Evolutionary conservation across 2,888 invertebrate species (phyloP), one percentile per base, ranked within the genome.

Genomic region (Idaea dimidiata): DNA sequence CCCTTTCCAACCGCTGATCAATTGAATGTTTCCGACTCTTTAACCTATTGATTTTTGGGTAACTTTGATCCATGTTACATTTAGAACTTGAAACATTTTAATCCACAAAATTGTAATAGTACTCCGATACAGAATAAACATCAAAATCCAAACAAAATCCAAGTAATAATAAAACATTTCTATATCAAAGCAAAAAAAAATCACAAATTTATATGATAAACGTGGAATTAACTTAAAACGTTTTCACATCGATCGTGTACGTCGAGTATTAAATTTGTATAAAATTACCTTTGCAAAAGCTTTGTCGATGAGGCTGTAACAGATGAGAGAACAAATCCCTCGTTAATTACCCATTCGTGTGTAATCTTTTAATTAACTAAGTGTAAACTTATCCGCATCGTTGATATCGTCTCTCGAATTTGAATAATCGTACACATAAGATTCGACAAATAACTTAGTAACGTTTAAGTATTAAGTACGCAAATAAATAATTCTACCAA

Each of bases 341-440:
- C 78, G 84, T 86, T 88, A 89, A 90, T 89, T 88, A 88, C 77
- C 85, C 82, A 81, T 85, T 87, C 87, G 82, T 81, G 87, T 88
- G 88, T 88, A 89, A 89, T 89, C 88, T 88, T 88, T 89, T 89
- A 90, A 89, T 89, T 89, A 88, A 84, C 83, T 84, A 81, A 84
- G 81, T 87, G 86, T 84, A 84, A 88, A 86, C 83, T 84, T 83
- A 81, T 82, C 81, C 79, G 75, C 80, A 78, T 73, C 75, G 76
- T 73, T 83, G 80, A 79, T 78, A 78, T 71, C 75, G 72, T 69
- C 43, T 43, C 14, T 14, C 43, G 43, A 43, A 43, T 43, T 43
- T 10, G 43, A 5, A 43, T 43, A 43, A 43, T 14, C 43, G 14
- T 43, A 33, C 8, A 10, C 14, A 43, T 14, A 43, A 43, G 43